Evolutionary conservation across 2,113 vertebrate species (phyloP).

Genomic region (Vimba vimba): DNA sequence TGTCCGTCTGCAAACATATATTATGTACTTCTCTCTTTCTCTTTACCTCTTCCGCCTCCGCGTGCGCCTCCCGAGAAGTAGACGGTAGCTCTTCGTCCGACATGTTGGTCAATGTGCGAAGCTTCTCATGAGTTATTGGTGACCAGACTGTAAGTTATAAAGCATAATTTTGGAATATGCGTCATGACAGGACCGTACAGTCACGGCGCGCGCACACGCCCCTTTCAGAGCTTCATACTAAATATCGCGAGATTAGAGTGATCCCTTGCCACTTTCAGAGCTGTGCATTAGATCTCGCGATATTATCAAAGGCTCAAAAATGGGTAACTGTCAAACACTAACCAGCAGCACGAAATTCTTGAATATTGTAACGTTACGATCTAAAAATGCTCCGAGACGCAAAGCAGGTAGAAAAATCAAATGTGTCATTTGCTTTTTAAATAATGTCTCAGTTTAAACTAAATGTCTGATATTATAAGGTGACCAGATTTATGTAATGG

Average conservation of each 20-base stretch:
- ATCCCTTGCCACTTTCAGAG: background rate
- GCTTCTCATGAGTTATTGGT: conserved; percentile 46
- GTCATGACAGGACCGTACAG: conserved; percentile 42
- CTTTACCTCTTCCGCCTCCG: conserved; percentile 61
- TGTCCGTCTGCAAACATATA: conserved; percentile 24
- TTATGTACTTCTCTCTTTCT: conserved; percentile 16
- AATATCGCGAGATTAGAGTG: background rate
- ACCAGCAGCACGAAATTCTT: background rate
- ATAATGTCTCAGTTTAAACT: background rate
- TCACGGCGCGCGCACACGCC: conserved; percentile 60
- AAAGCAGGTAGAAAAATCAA: background rate
- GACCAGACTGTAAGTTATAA: conserved; percentile 47
- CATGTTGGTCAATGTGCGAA: conserved; percentile 46
- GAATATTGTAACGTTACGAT: background rate
- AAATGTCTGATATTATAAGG: background rate
- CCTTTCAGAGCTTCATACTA: conserved; percentile 43
- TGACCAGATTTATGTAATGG: background rate
- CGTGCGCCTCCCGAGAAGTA: conserved; percentile 59
- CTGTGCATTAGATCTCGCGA: conserved; percentile 16
- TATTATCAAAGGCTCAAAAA: background rate
- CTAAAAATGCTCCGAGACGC: background rate
- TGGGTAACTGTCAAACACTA: background rate
- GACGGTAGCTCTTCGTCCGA: conserved; percentile 67
- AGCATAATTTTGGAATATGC: conserved; percentile 45
- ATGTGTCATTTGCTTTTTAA: background rate